Base-by-base conservation (phyloP, 1,140 invertebrate species). In the Thaumatotibia leucotreta region DNA sequence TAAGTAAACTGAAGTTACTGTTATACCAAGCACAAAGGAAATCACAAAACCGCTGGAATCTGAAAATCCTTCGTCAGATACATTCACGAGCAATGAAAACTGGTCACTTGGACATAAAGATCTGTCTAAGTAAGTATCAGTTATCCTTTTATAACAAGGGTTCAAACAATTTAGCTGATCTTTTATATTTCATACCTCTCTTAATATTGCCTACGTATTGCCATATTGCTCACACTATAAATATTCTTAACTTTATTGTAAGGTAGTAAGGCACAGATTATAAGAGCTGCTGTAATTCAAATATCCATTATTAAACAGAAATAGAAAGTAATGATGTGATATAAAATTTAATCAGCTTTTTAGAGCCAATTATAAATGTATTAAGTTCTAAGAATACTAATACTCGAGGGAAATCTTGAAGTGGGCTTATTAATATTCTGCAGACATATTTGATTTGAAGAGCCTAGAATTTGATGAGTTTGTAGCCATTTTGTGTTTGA, bases 371-470 rank as follows among this genome's bases (percentile, higher is more conserved):
- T 45, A 45, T 45, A 45, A 45, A 45, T 17, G 6, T 45, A 45
- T 45, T 45, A 45, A 17, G 6, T 45, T 4, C 14, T 45, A n/a
- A 45, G 39, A 45, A 45, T 14, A 45, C 17, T 45, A 20, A 45
- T 45, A 20, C 17, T 45, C 39, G 0, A 45, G 14, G 39, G 39
- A 45, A 1, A 17, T 45, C n/a, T 20, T 45, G 17, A 45, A n/a
- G n/a, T 6, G 8, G 39, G 52, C 22, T 27, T 27, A 58, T 58
- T 58, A 14, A 27, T 31, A 58, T 58, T 58, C 52, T 1, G n/a
- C 29, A 5, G n/a, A 58, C 52, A 58, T 27, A 58, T 58, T 58
- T 20, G n/a, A 58, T 58, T 58, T 14, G 52, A 45, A n/a, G 39
- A 9, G 5, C 8, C 39, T 20, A 17, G 14, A 5, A 20, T 6